Conservation (phyloP, 2,888 invertebrate species). For the Herminia tarsipennalis region DNA sequence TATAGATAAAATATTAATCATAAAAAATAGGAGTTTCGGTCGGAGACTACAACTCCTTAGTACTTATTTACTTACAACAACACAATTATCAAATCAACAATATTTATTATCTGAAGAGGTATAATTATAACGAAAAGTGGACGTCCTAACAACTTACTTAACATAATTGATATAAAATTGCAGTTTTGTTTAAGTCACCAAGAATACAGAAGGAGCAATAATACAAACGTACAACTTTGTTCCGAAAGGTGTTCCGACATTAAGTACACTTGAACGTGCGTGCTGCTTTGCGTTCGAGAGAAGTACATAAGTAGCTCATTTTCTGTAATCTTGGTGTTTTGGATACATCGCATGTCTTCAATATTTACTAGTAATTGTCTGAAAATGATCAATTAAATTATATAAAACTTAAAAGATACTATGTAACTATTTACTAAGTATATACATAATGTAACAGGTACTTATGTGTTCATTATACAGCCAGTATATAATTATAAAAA, state of each 20-base stretch:
- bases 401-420: conserved; percentile 21
- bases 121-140: conserved; percentile 8
- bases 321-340: no score
- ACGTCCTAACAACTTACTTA: conserved; percentile 19
- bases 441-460: neutral
- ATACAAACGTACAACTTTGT: no score
- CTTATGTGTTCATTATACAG: neutral
- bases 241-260: no score
- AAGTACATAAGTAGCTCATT: no score
- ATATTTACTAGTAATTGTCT: conserved; percentile 21
- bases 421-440: neutral
- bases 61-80: neutral
- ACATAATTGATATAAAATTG: conserved; percentile 13
- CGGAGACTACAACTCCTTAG: no score
- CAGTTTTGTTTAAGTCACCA: conserved; percentile 23
- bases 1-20: no score
- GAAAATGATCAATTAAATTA: conserved; percentile 30
- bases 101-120: conserved; percentile 11
- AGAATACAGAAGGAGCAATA: no score
- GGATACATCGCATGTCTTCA: conserved; percentile 15
- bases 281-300: no score
- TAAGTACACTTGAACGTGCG: no score
- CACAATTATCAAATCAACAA: conserved; percentile 5
- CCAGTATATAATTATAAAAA: no score
- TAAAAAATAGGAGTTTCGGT: no score